phyloP scores from a whole-genome alignment of 2,888 invertebrate genomes.

The Torymus auratus region DNA sequence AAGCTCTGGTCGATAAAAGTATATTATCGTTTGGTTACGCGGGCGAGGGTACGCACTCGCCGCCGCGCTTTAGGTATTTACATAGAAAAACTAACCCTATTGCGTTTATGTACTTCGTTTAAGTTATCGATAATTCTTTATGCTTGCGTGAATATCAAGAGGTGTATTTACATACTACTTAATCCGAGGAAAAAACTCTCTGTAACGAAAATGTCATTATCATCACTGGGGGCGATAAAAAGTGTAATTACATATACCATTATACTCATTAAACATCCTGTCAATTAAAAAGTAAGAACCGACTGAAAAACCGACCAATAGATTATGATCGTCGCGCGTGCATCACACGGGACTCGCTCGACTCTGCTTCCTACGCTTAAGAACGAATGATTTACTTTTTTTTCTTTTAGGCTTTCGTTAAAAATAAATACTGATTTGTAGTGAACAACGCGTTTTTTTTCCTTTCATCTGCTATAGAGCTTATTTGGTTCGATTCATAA shows the following conservation, averaged over 20 bases:
- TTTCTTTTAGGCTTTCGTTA: constrained; percentile 13
- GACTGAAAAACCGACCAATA: constrained; percentile 67
- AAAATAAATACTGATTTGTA: no score
- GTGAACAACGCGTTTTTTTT: no score
- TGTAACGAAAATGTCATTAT: constrained; percentile 62
- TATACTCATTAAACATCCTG: constrained; percentile 44
- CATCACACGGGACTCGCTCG: constrained; percentile 64
- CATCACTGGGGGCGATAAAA: constrained; percentile 51
- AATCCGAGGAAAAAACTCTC: constrained; percentile 73
- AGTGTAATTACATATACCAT: constrained; percentile 22
- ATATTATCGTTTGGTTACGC: constrained; percentile 74
- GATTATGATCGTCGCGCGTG: constrained; percentile 66
- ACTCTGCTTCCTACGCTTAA: constrained; percentile 30
- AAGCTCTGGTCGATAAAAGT: constrained; percentile 73
- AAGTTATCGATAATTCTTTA: constrained; percentile 73
- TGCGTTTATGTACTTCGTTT: constrained; percentile 72
- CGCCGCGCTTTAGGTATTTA: constrained; percentile 69
- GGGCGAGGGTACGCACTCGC: constrained; percentile 72
- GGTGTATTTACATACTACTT: constrained; percentile 76
- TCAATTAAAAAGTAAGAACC: constrained; percentile 52
- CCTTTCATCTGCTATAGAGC: no score
- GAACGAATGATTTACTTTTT: constrained; percentile 8
- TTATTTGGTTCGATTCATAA: background rate
- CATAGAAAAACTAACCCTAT: constrained; percentile 76
- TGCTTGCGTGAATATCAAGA: constrained; percentile 72